phyloP scores from a whole-genome alignment of 2,113 vertebrate genomes.

The Lontra canadensis region DNA sequence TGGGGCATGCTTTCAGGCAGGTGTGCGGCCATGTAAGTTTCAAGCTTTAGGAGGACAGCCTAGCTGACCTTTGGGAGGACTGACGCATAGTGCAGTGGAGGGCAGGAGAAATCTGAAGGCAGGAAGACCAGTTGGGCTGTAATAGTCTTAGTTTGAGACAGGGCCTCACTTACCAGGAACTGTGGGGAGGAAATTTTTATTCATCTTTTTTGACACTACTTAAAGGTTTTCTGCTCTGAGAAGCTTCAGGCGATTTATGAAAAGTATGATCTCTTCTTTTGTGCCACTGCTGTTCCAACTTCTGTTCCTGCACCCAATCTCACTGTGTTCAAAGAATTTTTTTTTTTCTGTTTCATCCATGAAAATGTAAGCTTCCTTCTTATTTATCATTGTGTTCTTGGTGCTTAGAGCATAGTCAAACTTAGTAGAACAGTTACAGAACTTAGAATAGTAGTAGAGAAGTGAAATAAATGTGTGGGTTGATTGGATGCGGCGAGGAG shows the following conservation, averaged over 20 bases:
- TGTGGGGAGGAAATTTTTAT: not conserved
- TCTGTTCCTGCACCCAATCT: not conserved
- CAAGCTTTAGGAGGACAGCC: not conserved
- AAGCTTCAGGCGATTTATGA: not conserved
- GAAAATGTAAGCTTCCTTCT: not conserved
- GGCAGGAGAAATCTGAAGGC: not conserved
- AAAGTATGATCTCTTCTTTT: not conserved
- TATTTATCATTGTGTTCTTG: not conserved
- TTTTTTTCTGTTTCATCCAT: not conserved
- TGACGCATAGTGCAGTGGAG: not conserved
- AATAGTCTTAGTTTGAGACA: not conserved
- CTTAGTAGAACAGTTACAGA: not conserved
- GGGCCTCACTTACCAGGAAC: not conserved
- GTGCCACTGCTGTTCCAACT: not conserved
- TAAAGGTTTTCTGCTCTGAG: not conserved
- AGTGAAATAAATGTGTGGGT: not conserved
- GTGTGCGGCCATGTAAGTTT: not conserved
- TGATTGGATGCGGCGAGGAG: not conserved
- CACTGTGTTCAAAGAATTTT: not conserved
- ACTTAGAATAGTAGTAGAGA: not conserved
- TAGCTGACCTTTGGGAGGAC: not conserved
- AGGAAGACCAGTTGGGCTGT: not conserved
- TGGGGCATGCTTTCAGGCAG: not conserved
- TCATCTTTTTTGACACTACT: not conserved
- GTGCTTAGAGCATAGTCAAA: not conserved